Conservation (phyloP, 1,140 invertebrate species). For the Laupala kohalensis region DNA sequence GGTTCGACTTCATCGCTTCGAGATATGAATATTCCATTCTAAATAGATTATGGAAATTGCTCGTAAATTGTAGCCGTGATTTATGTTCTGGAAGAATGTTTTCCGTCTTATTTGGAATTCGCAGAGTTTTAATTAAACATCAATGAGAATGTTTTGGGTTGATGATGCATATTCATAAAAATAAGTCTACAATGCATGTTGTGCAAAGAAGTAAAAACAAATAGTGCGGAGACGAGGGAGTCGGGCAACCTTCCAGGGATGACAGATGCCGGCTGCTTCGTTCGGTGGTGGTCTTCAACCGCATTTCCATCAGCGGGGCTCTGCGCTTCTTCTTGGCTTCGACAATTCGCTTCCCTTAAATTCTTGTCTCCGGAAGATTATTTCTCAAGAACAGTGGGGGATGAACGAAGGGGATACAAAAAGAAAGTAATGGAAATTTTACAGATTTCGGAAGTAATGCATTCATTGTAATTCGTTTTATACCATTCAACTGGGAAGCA, state of each 20-base stretch:
- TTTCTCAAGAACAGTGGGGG: too few species aligned
- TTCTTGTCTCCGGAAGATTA: not conserved
- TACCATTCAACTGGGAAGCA: too few species aligned
- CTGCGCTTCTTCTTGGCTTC: not conserved
- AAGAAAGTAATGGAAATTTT: too few species aligned
- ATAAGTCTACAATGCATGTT: not conserved
- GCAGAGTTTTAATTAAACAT: slow-evolving; percentile 9
- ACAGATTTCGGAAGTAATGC: too few species aligned
- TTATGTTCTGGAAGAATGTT: slow-evolving; percentile 1
- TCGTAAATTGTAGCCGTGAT: slow-evolving; percentile 10
- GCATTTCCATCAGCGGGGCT: too few species aligned
- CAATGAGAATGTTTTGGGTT: not conserved
- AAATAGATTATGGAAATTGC: slow-evolving; percentile 10
- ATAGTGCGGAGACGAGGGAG: not conserved
- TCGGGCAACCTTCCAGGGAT: not conserved
- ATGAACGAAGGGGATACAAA: too few species aligned
- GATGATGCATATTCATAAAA: slow-evolving; percentile 13
- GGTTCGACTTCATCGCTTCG: slow-evolving; percentile 7
- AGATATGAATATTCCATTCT: slow-evolving; percentile 13
- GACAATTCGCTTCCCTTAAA: not conserved
- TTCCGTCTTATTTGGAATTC: not conserved
- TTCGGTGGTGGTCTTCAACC: too few species aligned
- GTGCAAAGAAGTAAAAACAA: not conserved
- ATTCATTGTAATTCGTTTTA: too few species aligned
- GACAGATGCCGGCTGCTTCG: not conserved